Evolutionary conservation across 2,888 invertebrate genomes (phyloP), one percentile per base, ranked within the genome.

Genomic region (Cheilosia vernalis): DNA sequence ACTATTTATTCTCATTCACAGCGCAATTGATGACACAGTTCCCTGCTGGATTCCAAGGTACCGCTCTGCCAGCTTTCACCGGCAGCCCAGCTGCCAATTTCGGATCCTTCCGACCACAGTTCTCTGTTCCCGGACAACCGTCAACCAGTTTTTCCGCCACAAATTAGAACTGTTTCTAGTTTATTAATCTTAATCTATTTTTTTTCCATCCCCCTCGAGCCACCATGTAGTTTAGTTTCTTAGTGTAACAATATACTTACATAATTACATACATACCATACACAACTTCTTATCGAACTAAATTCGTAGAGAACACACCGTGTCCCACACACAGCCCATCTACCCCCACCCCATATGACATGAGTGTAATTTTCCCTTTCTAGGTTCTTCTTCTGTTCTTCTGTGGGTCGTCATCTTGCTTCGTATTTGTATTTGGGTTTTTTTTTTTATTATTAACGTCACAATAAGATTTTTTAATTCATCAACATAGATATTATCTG

Each of bases 81-180:
- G 95, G 95, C 60, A 91, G 91, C 27, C 95, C 96, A 42, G 96
- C 96, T 72, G 96, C 96, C 53, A 97, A 96, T 93, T 97, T 98
- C 92, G 95, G 96, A 88, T 96, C 96, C 92, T 97, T 97, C 94
- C 95, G 97, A 92, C 97, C 98, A 90, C 97, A 97, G 94, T 98
- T 92, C 84, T 92, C 92, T 21, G 92, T 92, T 70, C 92, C 92
- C 64, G 92, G 92, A 4, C 92, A 92, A 89, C 87, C 91, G 76
- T 88, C 91, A 60, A 90, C 85, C 66, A 85, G 76, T 61, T 85
- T 85, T 44, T 47, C 76, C 47, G 72, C 61, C 37, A 66, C 80
- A 63, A 85, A 77, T 85, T 85, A 81, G 67, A 67, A 60, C n/a
- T 51, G 17, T 78, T 60, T 9, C 64, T 4, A 19, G 4, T 49